Evolutionary conservation across 2,888 invertebrate genomes (phyloP), one percentile per base, ranked within the genome.

Genomic region (Cactoblastis cactorum): DNA sequence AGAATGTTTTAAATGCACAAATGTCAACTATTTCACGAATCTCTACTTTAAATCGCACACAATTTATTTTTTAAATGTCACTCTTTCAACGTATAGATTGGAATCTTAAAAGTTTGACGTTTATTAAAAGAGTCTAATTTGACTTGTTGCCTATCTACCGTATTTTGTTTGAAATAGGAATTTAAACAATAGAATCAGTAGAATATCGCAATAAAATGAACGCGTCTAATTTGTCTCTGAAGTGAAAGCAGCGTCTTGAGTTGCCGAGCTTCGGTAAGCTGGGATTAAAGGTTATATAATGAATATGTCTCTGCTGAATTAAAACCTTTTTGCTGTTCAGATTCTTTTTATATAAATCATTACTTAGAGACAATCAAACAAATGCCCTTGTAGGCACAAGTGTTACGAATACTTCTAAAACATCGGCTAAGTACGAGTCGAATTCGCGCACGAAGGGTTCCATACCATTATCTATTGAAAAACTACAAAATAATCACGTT

Each of bases 211-310:
- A 17, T 24, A 43, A n/a, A n/a, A 28, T 24, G 24, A 43, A 43
- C 24, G 28, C 32, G 28, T 24, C 14, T 24, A 28, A 43, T 43
- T 11, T 43, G 5, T 28, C 28, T 28, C 28, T 9, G 8, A 28
- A 8, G 28, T 9, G 12, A 24, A 43, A 22, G 11, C 18, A 39
- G 17, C 38, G 38, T 43, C 24, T 43, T 11, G 28, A 28, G 32
- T 43, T 28, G 14, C 43, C 19, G 28, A 14, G 15, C 32, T 28
- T 9, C 28, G 32, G 24, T 43, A 28, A 43, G 43, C 22, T 4
- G 43, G 38, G 38, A 38, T 38, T 43, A 43, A 28, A 43, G 28
- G 24, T 28, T 28, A 43, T 28, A 9, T 17, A 43, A 24, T 28
- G 43, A 28, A 24, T 15, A 15, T 24, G 11, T 43, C 12, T 15